These are phyloP conservation scores for Escarpia spicata DNA, from an alignment of 2,888 invertebrate species.

Conservation along the genomic window DNA sequence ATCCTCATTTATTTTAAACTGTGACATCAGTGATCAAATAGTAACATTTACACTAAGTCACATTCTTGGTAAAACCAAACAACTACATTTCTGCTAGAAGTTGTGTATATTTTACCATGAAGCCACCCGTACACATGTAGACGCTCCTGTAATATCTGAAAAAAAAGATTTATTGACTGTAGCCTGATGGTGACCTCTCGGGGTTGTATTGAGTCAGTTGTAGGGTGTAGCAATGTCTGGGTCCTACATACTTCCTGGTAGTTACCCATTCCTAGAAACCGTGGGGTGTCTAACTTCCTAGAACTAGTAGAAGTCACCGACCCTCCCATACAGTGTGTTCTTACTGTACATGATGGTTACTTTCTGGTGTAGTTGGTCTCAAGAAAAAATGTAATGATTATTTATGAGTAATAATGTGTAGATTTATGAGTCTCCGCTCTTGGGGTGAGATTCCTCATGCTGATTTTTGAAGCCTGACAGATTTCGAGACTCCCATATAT, in stretches of 20 bases:
- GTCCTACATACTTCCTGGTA: neutral
- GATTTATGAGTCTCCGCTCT: neutral
- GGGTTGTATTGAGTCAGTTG: neutral
- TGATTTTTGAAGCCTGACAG: neutral
- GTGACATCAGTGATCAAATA: neutral
- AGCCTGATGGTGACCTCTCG: neutral
- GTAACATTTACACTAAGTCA: neutral
- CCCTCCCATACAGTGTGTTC: neutral
- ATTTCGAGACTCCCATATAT: neutral
- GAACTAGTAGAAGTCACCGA: neutral
- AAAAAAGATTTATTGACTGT: neutral
- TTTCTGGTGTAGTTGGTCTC: neutral
- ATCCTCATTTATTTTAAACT: neutral
- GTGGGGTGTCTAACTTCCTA: neutral
- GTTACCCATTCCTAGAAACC: neutral
- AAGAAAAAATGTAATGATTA: neutral
- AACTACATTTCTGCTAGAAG: neutral
- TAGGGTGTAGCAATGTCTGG: neutral
- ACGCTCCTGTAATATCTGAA: neutral
- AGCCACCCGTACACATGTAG: neutral
- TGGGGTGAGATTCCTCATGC: neutral
- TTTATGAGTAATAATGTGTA: neutral
- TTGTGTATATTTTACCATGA: neutral
- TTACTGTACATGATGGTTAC: neutral
- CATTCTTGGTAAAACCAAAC: neutral